These are phyloP conservation scores for Anthophora plumipes DNA, from an alignment of 2,888 invertebrate species.

Conservation along the genomic window DNA sequence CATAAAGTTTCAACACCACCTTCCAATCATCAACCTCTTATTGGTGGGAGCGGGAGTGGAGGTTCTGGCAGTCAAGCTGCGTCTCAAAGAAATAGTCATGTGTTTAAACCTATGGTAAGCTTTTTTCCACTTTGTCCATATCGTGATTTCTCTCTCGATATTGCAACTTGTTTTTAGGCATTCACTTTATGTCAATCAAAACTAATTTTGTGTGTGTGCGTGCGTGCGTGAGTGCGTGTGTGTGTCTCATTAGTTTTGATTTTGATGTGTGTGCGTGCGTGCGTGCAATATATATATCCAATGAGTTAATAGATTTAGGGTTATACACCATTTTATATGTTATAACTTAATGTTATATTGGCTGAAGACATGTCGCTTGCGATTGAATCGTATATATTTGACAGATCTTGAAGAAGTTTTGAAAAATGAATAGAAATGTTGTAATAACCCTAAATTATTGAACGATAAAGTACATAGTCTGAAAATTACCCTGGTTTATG, in stretches of 20 bases:
- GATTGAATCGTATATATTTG: too few relatives aligned
- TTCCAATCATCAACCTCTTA: slow-evolving; percentile 81
- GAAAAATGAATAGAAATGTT: too few relatives aligned
- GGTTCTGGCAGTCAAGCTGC: slow-evolving; percentile 85
- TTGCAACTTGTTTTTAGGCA: slow-evolving; percentile 29
- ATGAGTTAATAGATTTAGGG: too few relatives aligned
- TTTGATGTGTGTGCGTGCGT: too few relatives aligned
- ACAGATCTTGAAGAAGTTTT: too few relatives aligned
- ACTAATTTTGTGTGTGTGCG: slow-evolving; percentile 30
- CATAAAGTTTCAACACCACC: slow-evolving; percentile 84
- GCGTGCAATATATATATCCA: too few relatives aligned
- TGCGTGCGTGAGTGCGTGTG: too few relatives aligned
- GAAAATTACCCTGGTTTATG: slow-evolving; percentile 46
- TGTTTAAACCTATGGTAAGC: slow-evolving; percentile 95
- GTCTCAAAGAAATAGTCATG: slow-evolving; percentile 93
- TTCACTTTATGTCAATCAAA: slow-evolving; percentile 26
- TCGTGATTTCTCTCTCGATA: slow-evolving; percentile 15
- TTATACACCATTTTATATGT: too few relatives aligned
- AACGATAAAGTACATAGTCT: slow-evolving; percentile 30
- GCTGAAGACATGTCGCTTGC: too few relatives aligned
- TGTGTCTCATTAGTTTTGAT: too few relatives aligned
- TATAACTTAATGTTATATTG: too few relatives aligned
- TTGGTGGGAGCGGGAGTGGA: slow-evolving; percentile 85
- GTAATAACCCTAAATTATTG: too few relatives aligned
- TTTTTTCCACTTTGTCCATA: slow-evolving; percentile 2